Base-by-base conservation (phyloP, 2,113 vertebrate genomes). In the Noturus placidus region DNA sequence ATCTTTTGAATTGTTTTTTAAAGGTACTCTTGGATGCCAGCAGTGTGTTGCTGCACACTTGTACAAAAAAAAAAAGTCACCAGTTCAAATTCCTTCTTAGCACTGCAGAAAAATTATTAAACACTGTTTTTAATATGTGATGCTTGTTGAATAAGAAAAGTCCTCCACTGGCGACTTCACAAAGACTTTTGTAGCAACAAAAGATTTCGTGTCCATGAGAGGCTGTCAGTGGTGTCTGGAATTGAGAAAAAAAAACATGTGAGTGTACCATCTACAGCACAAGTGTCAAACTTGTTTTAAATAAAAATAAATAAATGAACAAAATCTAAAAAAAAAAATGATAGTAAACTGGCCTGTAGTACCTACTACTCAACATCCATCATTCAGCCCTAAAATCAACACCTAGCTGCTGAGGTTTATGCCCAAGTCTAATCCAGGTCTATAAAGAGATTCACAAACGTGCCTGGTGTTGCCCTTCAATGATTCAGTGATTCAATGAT, bases 401-500 rank as follows among this genome's bases (percentile, higher is more conserved):
- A 7, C 77, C 3, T 4, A 15, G 35, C 17, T 59, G 19, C 33
- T 38, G 79, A 1, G 9, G 22, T 59, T 25, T 9, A 57, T 59
- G 20, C 33, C 46, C 8, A 38, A 8, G 25, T 56, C 50, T 79
- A 79, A 56, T 7, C 77, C 17, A 56, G 27, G 46, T 33, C 76
- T 78, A 52, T 52, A 78, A 78, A 78, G 20, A 81, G 20, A 59
- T 81, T 81, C 54, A 81, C 11, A 81, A 81, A 81, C 38, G 15
- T 38, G 56, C 19, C 56, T 61, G 19, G 79, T 59, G 79, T 81
- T 38, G 50, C 79, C 79, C 30, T 59, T 52, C 46, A 78, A 30
- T 54, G 76, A 78, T 81, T 80, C 46, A 78, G n/a, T 80, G 77
- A 79, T 79, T 57, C 77, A 80, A 59, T 59, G 78, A 80, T 80